Base-by-base conservation (phyloP, 2,797 vertebrate genomes). In the Poeciliopsis infans region DNA sequence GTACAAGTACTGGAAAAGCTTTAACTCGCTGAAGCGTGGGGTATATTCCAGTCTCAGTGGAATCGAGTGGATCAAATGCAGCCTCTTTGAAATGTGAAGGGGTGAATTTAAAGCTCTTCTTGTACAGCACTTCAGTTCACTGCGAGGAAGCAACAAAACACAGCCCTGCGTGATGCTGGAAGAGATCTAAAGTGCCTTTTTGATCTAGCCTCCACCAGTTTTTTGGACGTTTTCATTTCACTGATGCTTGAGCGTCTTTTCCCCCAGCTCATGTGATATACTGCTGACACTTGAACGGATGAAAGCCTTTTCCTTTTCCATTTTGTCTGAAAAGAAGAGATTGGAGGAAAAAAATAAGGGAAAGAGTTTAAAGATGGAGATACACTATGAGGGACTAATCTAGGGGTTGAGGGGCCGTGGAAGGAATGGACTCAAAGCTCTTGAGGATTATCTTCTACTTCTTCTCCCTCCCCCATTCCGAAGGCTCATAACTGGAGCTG, bases 381-480 rank as follows among this genome's bases (percentile, higher is more conserved):
- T 82, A n/a, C 12, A 47, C 81, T 79, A 77, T 80, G 69, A 86
- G 80, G 76, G 84, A 77, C 81, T 77, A 80, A 81, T 80, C 82
- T 51, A 70, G n/a, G 31, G 51, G 49, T 47, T 53, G 33, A 66
- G 80, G 31, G 47, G 51, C 43, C 45, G 31, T 57, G 41, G 77
- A 57, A 74, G 72, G 53, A n/a, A 66, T 75, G 59, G 55, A 87
- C 77, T 85, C 82, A 91, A 87, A 92, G 86, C 90, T 81, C 87
- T 76, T 46, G 83, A 86, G 91, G 91, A 95, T 94, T 91, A 93
- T 92, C 86, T 88, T 85, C 84, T 76, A 79, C 75, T 87, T 73
- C 71, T 12, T 79, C 71, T 64, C 51, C 83, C 77, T 75, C 71
- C 80, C 66, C 77, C 10, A 78, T 84, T 76, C 88, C 84, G 79